Percentiles rank a stretch among this genome's conserved stretches.
phyloP scores from a whole-genome alignment of 2,888 invertebrate genomes.

The Microctonus aethiopoides region DNA sequence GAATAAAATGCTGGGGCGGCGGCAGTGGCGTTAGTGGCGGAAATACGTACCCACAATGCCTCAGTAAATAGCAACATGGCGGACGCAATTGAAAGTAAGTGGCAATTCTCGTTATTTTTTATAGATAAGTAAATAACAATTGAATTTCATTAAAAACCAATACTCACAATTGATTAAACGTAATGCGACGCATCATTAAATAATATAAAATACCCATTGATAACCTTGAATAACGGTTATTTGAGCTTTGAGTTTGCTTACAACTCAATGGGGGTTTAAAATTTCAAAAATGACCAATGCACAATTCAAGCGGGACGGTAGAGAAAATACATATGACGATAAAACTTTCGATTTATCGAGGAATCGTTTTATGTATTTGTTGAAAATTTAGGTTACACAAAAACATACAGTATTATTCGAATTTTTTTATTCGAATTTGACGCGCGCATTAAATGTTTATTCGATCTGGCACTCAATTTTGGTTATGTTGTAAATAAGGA shows the following conservation, averaged over 20 bases:
- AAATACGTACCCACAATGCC: conserved; percentile 61
- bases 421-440: conserved; percentile 26
- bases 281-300: conserved; percentile 65
- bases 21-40: conserved; percentile 44
- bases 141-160: background rate
- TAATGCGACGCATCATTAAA: background rate
- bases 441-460: conserved; percentile 31
- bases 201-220: background rate
- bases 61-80: conserved; percentile 79
- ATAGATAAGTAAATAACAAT: conserved; percentile 44
- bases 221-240: background rate
- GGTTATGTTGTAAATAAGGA: conserved; percentile 56
- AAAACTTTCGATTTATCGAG: conserved; percentile 40
- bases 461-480: conserved; percentile 50
- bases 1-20: conserved; percentile 30
- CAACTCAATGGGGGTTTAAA: conserved; percentile 55
- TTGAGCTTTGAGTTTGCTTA: conserved; percentile 50
- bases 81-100: conserved; percentile 84
- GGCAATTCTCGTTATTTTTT: conserved; percentile 68
- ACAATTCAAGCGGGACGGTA: conserved; percentile 62
- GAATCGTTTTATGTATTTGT: conserved; percentile 18
- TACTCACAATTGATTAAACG: background rate
- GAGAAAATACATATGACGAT: conserved; percentile 4
- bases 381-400: background rate
- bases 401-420: background rate